A percentile compares a stretch with the other conserved stretches of the same genome.
Evolutionary conservation across 2,113 vertebrate species (phyloP).

Genomic region (Podarcis cretensis): DNA sequence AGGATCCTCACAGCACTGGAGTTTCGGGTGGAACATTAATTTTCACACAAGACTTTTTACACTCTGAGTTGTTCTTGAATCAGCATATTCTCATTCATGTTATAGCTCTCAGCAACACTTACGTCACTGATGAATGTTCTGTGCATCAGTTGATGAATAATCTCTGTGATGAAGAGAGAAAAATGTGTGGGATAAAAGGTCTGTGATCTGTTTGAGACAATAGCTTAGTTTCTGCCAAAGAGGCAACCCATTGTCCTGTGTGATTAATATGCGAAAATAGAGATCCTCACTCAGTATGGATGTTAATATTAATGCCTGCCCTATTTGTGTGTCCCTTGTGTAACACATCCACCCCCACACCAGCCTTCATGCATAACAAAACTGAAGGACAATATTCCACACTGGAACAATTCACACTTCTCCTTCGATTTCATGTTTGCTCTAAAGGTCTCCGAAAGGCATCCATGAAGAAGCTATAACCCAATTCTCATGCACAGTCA

Average conservation of each 20-base stretch:
- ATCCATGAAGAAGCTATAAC: background rate
- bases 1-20: background rate
- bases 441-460: background rate
- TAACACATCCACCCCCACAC: conserved; percentile 6
- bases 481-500: background rate
- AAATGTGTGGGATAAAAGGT: background rate
- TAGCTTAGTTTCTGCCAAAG: conserved; percentile 7
- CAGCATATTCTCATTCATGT: conserved; percentile 5
- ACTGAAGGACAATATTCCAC: background rate
- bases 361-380: background rate
- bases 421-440: conserved; percentile 6
- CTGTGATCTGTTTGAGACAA: conserved; percentile 4
- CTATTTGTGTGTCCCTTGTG: background rate
- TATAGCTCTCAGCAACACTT: conserved; percentile 14
- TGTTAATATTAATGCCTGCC: conserved; percentile 31
- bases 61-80: conserved; percentile 8
- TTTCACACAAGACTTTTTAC: conserved; percentile 2
- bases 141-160: background rate
- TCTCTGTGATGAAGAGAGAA: background rate
- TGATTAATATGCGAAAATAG: conserved; percentile 40
- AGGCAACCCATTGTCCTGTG: conserved; percentile 15
- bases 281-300: conserved; percentile 5
- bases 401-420: background rate
- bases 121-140: conserved; percentile 5
- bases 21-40: background rate